Conservation (phyloP, 1,140 invertebrate genomes). For the Lasioglossum albipes region DNA sequence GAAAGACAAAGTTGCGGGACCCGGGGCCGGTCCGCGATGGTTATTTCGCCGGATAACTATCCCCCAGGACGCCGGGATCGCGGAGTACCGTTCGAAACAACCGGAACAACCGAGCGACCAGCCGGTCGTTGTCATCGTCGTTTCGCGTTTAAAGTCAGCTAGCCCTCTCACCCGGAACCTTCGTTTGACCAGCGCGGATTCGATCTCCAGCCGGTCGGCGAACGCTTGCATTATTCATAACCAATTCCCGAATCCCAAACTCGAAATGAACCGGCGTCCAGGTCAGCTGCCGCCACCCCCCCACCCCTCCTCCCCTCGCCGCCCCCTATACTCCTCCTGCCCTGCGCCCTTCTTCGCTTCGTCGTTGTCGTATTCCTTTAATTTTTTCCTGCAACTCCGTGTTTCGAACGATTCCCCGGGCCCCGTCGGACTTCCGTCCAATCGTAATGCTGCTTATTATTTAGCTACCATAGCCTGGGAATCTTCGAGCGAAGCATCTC, state of each 20-base stretch:
- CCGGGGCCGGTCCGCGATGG: conserved; percentile 39
- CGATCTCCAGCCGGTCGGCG: conserved; percentile 62
- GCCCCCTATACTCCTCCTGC: conserved; percentile 17
- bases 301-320: conserved; percentile 4
- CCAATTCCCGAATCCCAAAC: conserved; percentile 68
- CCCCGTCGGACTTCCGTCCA: conserved; percentile 2
- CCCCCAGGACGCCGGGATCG: conserved; percentile 34
- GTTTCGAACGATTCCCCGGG: conserved; percentile 16
- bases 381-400: conserved; percentile 45
- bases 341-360: conserved; percentile 24
- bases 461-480: not conserved
- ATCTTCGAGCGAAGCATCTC: no score
- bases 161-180: conserved; percentile 61
- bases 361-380: conserved; percentile 47
- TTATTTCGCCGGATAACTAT: conserved; percentile 55
- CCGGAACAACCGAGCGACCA: conserved; percentile 39
- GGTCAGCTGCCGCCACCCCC: conserved; percentile 52
- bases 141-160: conserved; percentile 57
- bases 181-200: conserved; percentile 64
- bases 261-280: conserved; percentile 64
- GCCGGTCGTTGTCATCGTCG: conserved; percentile 32
- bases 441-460: conserved; percentile 2
- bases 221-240: conserved; percentile 70
- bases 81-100: conserved; percentile 45
- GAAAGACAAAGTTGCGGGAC: conserved; percentile 47